A percentile compares a stretch with the other conserved stretches of the same genome.
These are phyloP conservation scores for Pelosia muscerda DNA, from an alignment of 2,888 invertebrate species.

Conservation along the genomic window DNA sequence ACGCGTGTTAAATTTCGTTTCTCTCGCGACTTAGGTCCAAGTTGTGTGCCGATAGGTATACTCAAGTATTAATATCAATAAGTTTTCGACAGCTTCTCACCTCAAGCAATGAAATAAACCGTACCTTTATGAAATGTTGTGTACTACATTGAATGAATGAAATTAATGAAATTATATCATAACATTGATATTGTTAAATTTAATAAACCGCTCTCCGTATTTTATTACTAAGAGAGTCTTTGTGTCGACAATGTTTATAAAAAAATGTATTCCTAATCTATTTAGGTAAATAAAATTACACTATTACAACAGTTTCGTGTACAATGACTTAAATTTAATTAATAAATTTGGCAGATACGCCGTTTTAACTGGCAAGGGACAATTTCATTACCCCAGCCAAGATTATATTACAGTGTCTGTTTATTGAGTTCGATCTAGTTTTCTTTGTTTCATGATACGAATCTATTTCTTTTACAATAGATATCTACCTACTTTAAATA, in stretches of 20 bases:
- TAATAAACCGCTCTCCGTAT: background rate
- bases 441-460: constrained; percentile 35
- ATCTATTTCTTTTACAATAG: constrained; percentile 18
- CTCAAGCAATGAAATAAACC: background rate
- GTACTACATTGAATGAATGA: too few relatives aligned
- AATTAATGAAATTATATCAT: background rate
- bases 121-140: background rate
- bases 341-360: constrained; percentile 41
- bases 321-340: constrained; percentile 36
- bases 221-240: constrained; percentile 30
- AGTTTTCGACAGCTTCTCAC: background rate
- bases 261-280: constrained; percentile 14
- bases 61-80: background rate
- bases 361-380: constrained; percentile 36
- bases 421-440: constrained; percentile 44
- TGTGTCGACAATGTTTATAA: constrained; percentile 14
- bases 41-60: too few relatives aligned
- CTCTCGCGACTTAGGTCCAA: too few relatives aligned
- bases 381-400: constrained; percentile 44
- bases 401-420: constrained; percentile 46
- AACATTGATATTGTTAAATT: background rate
- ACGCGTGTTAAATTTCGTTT: too few relatives aligned
- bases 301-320: constrained; percentile 26
- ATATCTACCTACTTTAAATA: background rate
- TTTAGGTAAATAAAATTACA: constrained; percentile 18